These are phyloP conservation scores for Apostichopus parvimensis DNA, from an alignment of 35 echinoderm and acorn worm genomes.

Conservation along the genomic window DNA sequence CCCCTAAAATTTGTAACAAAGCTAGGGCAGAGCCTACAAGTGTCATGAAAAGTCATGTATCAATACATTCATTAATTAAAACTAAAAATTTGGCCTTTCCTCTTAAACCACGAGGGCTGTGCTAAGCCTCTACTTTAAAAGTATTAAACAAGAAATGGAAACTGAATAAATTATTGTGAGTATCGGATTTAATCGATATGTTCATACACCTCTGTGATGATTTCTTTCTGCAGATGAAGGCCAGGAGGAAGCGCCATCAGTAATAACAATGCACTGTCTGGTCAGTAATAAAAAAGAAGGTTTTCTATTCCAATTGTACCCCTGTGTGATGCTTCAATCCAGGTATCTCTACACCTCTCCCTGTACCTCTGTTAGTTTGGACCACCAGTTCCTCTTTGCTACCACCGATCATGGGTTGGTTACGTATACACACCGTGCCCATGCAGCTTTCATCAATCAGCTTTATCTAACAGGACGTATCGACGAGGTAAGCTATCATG, in stretches of 20 bases:
- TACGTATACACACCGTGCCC: slow-evolving; percentile 29
- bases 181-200: not conserved
- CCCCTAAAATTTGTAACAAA: no score
- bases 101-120: no score
- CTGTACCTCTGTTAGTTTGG: slow-evolving; percentile 16
- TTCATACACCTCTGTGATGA: not conserved
- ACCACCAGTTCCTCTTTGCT: slow-evolving; percentile 37
- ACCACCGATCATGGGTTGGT: slow-evolving; percentile 30
- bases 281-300: slow-evolving; percentile 47
- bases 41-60: no score
- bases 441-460: slow-evolving; percentile 41
- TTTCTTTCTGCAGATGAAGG: not conserved
- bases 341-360: slow-evolving; percentile 37
- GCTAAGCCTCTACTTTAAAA: no score
- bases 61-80: no score
- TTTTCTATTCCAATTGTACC: slow-evolving; percentile 40
- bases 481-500: not conserved
- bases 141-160: no score
- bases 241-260: not conserved
- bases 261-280: slow-evolving; percentile 45
- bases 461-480: not conserved
- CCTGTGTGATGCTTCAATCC: slow-evolving; percentile 38
- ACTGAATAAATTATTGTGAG: no score
- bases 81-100: no score
- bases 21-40: no score